Percentiles rank a stretch among this genome's conserved stretches.
These are phyloP conservation scores for Calameuta filiformis DNA, from an alignment of 2,888 invertebrate species.

Conservation along the genomic window DNA sequence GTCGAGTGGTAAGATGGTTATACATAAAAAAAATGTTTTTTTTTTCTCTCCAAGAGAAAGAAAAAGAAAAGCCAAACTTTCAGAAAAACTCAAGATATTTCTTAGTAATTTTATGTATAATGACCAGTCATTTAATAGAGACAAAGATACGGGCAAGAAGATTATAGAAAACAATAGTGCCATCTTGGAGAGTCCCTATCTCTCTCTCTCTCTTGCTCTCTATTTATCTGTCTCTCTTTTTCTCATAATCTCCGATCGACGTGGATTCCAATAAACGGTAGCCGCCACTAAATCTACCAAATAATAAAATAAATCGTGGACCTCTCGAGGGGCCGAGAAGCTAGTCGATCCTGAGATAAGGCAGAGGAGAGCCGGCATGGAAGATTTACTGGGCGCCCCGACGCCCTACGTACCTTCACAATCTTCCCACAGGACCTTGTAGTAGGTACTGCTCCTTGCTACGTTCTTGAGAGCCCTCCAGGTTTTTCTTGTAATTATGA, in stretches of 20 bases:
- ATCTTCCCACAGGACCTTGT: constrained; percentile 26
- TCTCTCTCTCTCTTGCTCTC: no score
- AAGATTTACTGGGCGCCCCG: constrained; percentile 53
- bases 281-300: constrained; percentile 49
- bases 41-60: not conserved
- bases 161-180: no score
- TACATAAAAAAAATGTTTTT: not conserved
- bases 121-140: no score
- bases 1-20: not conserved
- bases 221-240: constrained; percentile 1
- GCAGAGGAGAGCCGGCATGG: constrained; percentile 25
- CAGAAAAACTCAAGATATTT: not conserved
- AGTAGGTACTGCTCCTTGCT: constrained; percentile 26
- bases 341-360: constrained; percentile 40
- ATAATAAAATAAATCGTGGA: constrained; percentile 52
- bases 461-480: no score
- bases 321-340: constrained; percentile 24
- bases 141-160: no score
- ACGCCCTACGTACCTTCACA: constrained; percentile 32
- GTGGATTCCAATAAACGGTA: constrained; percentile 49
- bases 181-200: no score
- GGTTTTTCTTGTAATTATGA: no score
- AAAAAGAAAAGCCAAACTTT: not conserved
- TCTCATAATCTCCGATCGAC: constrained; percentile 41
- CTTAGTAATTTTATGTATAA: no score